phyloP scores from a whole-genome alignment of 2,888 invertebrate genomes.

The Parnassius mnemosyne region DNA sequence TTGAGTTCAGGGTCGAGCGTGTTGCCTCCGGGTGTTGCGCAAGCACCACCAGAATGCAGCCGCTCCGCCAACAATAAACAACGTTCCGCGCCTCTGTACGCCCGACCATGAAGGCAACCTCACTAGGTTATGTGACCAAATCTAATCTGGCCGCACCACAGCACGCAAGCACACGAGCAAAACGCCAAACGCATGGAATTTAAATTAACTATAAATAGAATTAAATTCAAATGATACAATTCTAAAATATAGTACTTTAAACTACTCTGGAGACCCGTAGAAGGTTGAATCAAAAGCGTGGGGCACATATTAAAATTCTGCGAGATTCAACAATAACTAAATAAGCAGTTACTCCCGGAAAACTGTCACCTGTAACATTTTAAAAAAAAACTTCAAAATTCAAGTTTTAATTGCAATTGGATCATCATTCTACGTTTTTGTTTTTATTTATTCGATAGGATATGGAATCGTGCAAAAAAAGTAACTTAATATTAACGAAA shows the following conservation, averaged over 20 bases:
- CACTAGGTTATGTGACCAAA: slow-evolving; percentile 9
- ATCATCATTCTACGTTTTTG: no score
- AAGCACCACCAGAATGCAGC: slow-evolving; percentile 46
- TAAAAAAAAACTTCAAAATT: no score
- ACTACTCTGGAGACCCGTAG: no score
- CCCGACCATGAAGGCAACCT: slow-evolving; percentile 15
- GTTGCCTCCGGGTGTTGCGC: slow-evolving; percentile 76
- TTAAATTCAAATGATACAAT: background rate
- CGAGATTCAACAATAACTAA: no score
- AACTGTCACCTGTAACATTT: no score
- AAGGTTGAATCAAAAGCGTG: no score
- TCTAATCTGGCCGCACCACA: slow-evolving; percentile 10
- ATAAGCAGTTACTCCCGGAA: no score
- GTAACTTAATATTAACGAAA: slow-evolving; percentile 1
- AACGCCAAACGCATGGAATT: slow-evolving; percentile 11
- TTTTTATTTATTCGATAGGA: no score
- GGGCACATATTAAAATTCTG: no score
- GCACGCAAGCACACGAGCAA: slow-evolving; percentile 4
- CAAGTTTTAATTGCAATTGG: no score
- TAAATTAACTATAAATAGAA: slow-evolving; percentile 6
- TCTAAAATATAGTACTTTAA: background rate
- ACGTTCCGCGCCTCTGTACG: slow-evolving; percentile 17
- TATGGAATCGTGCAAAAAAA: no score
- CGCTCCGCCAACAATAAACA: slow-evolving; percentile 29
- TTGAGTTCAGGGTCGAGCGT: slow-evolving; percentile 76